phyloP scores from a whole-genome alignment of 23 tunicate species.

The Trididemnum clinides region DNA sequence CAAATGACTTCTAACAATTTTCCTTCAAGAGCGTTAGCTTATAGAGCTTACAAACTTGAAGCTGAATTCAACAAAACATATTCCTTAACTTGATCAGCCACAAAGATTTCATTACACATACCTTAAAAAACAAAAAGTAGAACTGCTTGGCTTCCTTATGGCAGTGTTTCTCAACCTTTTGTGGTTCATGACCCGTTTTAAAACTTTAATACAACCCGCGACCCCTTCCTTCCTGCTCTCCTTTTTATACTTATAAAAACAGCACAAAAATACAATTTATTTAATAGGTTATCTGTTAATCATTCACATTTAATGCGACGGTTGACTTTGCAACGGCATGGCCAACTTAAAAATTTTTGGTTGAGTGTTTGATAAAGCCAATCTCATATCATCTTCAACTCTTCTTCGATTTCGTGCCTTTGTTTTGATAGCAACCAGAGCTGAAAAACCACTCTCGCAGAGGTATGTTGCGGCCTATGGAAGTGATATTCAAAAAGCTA shows the following conservation, averaged over 20 bases:
- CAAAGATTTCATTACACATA: too few species aligned
- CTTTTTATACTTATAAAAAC: neutral
- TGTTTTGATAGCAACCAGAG: conserved; percentile 49
- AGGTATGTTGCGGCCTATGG: conserved; percentile 27
- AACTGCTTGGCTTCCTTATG: too few species aligned
- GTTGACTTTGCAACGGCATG: conserved; percentile 29
- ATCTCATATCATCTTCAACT: conserved; percentile 42
- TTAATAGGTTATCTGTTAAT: too few species aligned
- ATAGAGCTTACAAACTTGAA: too few species aligned
- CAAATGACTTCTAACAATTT: too few species aligned
- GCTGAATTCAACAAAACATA: too few species aligned
- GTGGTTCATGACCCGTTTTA: conserved; percentile 28
- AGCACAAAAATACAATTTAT: neutral
- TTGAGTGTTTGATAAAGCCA: conserved; percentile 54
- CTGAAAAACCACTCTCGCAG: conserved; percentile 43
- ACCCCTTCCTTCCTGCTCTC: conserved; percentile 29
- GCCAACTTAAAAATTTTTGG: conserved; percentile 31
- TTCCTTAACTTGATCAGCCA: too few species aligned
- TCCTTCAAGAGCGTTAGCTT: too few species aligned
- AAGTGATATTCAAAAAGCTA: conserved; percentile 7
- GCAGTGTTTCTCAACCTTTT: conserved; percentile 38
- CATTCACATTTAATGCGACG: neutral
- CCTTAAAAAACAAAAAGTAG: too few species aligned
- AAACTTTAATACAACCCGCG: conserved; percentile 23
- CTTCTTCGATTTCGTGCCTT: conserved; percentile 46